Evolutionary conservation across 1,140 invertebrate species (phyloP), one percentile per base, ranked within the genome.

Genomic region (Frieseomelitta varia): DNA sequence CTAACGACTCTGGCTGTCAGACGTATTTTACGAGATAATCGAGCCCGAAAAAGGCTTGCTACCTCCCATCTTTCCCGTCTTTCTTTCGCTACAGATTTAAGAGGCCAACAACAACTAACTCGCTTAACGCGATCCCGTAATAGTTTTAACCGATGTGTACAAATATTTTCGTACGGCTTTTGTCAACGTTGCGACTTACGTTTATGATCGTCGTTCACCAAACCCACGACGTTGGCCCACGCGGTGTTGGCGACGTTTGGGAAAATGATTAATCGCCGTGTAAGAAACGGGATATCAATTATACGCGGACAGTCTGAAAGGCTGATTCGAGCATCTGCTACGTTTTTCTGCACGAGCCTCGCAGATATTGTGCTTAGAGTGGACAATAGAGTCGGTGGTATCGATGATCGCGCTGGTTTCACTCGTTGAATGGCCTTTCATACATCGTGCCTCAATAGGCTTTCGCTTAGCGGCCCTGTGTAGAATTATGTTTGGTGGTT

Each of bases 11-110:
- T 1, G 27, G 14, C 78, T 88, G 86, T 85, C 87, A 79, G 67
- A 76, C 74, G 85, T 86, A 90, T 91, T 88, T 88, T 86, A 84
- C 83, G 72, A 89, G 87, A 89, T 92, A 88, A 92, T 90, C 87
- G 84, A 89, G 78, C 88, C 86, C 90, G 84, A 63, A 83, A n/a
- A 63, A 24, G 61, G 74, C 53, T 27, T 3, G 39, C 12, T 39
- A 39, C 39, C 8, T 2, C 6, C 58, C 55, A n/a, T n/a, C 30
- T 58, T 65, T 68, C 47, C 65, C 47, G 53, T 30, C 4, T 53
- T 21, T 2, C 34, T 73, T 27, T 17, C 63, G 4, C 63, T 27
- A 14, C 30, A 17, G 77, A 65, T 83, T 71, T 69, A 81, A 17
- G 27, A 74, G 55, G 11, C 30, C 4, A 27, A 4, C 78, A 39